These are phyloP conservation scores for Drosophila seclusa DNA, from an alignment of 2,888 invertebrate species.

Conservation along the genomic window DNA sequence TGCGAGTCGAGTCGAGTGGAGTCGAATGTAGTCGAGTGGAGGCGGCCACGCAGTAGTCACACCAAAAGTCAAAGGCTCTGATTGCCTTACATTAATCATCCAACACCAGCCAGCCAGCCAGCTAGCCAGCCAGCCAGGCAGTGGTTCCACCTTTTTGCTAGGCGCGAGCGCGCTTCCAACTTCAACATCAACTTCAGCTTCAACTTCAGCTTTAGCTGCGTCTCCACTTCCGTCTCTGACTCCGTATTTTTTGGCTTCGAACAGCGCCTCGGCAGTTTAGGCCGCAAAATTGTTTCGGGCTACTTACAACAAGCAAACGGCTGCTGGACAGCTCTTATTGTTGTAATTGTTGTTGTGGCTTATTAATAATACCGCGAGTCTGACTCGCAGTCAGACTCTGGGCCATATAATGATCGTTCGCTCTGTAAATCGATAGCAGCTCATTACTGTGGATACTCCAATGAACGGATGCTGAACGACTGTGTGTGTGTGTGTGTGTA, in stretches of 20 bases:
- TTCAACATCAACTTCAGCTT: slow-evolving; percentile 11
- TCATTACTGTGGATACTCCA: slow-evolving; percentile 60
- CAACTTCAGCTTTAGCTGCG: not conserved
- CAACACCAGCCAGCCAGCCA: slow-evolving; percentile 6
- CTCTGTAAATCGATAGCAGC: slow-evolving; percentile 74
- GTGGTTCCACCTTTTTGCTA: slow-evolving; percentile 31
- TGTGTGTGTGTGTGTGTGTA: not conserved
- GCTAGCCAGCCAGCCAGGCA: not conserved
- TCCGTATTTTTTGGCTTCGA: not conserved
- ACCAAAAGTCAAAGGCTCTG: slow-evolving; percentile 68
- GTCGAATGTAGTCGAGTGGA: slow-evolving; percentile 48
- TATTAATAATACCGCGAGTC: slow-evolving; percentile 62
- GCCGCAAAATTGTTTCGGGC: slow-evolving; percentile 78
- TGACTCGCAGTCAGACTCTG: slow-evolving; percentile 3
- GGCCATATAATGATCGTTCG: slow-evolving; percentile 55
- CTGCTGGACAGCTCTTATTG: slow-evolving; percentile 63
- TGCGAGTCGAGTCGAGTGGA: slow-evolving; percentile 1
- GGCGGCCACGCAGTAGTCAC: slow-evolving; percentile 73
- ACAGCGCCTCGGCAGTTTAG: slow-evolving; percentile 65
- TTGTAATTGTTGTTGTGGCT: slow-evolving; percentile 78
- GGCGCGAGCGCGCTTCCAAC: slow-evolving; percentile 24
- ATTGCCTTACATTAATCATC: slow-evolving; percentile 75
- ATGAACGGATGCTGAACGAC: not conserved
- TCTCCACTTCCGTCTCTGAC: slow-evolving; percentile 2
- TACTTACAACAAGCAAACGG: slow-evolving; percentile 68